Percentiles rank a stretch among this genome's conserved stretches.
These are phyloP conservation scores for Paedocypris micromegethes DNA, from an alignment of 2,797 vertebrate species.

Conservation along the genomic window DNA sequence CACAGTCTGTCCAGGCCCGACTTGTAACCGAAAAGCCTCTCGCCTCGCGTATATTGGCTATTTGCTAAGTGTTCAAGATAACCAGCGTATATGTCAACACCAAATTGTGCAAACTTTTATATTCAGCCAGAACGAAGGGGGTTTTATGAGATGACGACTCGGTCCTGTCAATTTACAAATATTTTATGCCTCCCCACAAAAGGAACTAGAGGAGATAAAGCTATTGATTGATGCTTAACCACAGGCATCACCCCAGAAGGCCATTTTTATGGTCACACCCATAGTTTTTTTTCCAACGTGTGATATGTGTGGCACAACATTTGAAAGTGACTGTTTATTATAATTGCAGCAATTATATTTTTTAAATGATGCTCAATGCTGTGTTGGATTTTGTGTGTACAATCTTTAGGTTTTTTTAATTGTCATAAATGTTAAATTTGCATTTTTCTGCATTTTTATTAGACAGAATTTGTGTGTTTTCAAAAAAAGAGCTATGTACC, in stretches of 20 bases:
- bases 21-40: slow-evolving; percentile 10
- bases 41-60: slow-evolving; percentile 25
- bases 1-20: slow-evolving; percentile 5
- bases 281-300: too few relatives aligned
- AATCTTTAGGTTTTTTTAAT: too few relatives aligned
- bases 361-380: too few relatives aligned
- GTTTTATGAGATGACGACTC: slow-evolving; percentile 11
- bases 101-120: slow-evolving; percentile 26
- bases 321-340: too few relatives aligned
- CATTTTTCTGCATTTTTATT: too few relatives aligned
- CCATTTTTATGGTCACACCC: slow-evolving; percentile 35
- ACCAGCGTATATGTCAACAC: neutral
- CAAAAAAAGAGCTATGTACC: too few relatives aligned
- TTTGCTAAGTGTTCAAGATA: slow-evolving; percentile 35
- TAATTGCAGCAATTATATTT: too few relatives aligned
- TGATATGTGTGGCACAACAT: too few relatives aligned
- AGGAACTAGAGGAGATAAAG: slow-evolving; percentile 42
- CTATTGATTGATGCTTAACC: slow-evolving; percentile 42
- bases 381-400: too few relatives aligned
- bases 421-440: too few relatives aligned
- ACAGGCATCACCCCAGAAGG: slow-evolving; percentile 44
- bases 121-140: neutral
- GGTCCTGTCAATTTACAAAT: slow-evolving; percentile 35
- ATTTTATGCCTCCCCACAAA: slow-evolving; percentile 39
- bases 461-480: too few relatives aligned